phyloP scores from a whole-genome alignment of 2,113 vertebrate genomes.

The Aphelocoma coerulescens region DNA sequence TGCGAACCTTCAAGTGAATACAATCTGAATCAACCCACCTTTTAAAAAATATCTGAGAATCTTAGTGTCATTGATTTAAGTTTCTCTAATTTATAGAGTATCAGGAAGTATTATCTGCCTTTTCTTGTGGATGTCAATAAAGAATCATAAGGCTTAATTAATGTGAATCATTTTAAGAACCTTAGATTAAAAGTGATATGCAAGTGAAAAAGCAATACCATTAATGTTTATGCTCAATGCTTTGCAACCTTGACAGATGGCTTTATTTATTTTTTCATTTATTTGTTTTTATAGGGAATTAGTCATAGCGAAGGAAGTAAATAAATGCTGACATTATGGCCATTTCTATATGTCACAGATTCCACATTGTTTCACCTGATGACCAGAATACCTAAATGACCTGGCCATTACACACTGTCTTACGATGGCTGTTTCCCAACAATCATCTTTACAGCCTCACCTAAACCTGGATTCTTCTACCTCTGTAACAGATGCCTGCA shows the following conservation, averaged over 20 bases:
- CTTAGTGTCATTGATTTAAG: neutral
- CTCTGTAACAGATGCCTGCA: neutral
- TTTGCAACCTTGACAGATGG: neutral
- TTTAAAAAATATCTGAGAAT: neutral
- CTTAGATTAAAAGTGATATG: neutral
- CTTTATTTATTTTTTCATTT: neutral
- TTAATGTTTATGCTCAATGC: neutral
- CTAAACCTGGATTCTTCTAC: neutral
- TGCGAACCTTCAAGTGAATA: neutral
- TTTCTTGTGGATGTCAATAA: neutral
- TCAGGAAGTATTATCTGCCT: neutral
- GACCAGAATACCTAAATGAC: neutral
- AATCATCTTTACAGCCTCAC: neutral
- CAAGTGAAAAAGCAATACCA: neutral
- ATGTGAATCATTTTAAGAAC: neutral
- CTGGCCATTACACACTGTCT: rapidly evolving
- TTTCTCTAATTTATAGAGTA: neutral
- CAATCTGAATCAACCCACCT: neutral
- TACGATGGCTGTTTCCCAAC: neutral
- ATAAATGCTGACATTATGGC: neutral
- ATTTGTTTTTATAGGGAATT: neutral
- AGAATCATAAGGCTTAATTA: neutral
- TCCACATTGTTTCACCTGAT: neutral
- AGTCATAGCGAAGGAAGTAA: neutral
- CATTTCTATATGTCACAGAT: neutral